Evolutionary conservation across 2,797 vertebrate genomes (phyloP), one percentile per base, ranked within the genome.

Genomic region (Microctenopoma steveboyesi): DNA sequence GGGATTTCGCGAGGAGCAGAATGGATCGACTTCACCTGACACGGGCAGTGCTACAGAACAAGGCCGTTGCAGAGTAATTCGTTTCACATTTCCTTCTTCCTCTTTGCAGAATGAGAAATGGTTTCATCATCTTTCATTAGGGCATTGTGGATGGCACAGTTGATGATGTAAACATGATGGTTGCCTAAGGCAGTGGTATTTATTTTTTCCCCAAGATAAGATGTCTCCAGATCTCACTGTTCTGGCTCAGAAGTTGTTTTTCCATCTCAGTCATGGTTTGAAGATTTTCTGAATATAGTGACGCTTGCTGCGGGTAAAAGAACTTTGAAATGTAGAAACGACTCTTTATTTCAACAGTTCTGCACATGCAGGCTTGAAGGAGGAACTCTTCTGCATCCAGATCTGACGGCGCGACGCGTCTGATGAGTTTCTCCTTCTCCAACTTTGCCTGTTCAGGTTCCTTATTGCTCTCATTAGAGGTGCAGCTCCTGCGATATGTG

Each of bases 151-250:
- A 86, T 80, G 76, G 70, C 81, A 77, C 58, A 58, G 84, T 83
- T 84, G 82, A 88, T 87, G 89, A 88, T 86, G 88, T 87, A 86
- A 91, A 90, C 83, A 87, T 43, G 65, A 84, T 74, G 13, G 68
- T 75, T 49, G 84, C 86, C 84, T 46, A 7, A 71, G 81, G 88
- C 73, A 4, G 4, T 73, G 60, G 27, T n/a, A 5, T 48, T 43
- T 14, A 13, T 66, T 28, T 59, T 55, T 63, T 58, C 40, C 76
- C 79, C 70, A 59, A 69, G 77, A 88, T 84, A 49, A 88, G 78
- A 79, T 55, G 10, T 85, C 87, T 90, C 84, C 75, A 69, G 77
- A 86, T 78, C 72, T 72, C 69, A 52, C 56, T 18, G 55, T 81
- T 75, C 83, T 58, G 63, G 72, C 78, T 89, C 74, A 78, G 79